Percentiles rank a stretch among this genome's conserved stretches.
Evolutionary conservation across 2,113 vertebrate genomes (phyloP).

Genomic region (Misgurnus mizolepis): DNA sequence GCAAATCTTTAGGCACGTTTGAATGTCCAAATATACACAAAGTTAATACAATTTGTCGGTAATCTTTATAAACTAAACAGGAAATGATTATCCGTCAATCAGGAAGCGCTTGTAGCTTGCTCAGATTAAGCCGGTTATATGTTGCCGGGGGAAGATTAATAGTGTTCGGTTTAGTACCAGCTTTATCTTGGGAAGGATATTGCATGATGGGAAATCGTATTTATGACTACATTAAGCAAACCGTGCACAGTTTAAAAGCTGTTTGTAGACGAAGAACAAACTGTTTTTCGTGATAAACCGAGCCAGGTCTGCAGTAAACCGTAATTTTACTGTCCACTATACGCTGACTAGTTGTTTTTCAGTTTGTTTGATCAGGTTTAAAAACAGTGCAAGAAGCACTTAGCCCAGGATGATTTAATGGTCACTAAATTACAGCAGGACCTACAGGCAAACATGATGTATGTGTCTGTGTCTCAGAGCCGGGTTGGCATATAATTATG

Average conservation of each 20-base stretch:
- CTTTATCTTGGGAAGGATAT: not conserved
- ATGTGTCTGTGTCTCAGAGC: constrained; percentile 9
- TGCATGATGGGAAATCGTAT: constrained; percentile 9
- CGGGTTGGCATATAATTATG: constrained; percentile 7
- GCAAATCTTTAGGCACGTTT: not conserved
- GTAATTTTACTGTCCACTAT: constrained; percentile 14
- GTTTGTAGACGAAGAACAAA: constrained; percentile 1
- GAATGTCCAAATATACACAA: not conserved
- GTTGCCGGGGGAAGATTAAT: not conserved
- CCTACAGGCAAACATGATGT: constrained; percentile 34
- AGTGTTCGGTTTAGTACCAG: not conserved
- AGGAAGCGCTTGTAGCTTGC: not conserved
- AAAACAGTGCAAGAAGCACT: constrained; percentile 28
- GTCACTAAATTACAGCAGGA: constrained; percentile 30
- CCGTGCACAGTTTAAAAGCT: constrained; percentile 1
- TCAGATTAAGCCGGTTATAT: not conserved
- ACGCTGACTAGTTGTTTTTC: constrained; percentile 3
- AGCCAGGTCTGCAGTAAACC: constrained; percentile 9
- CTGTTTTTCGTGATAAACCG: constrained; percentile 12
- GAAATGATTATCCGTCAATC: not conserved
- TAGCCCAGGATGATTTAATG: constrained; percentile 11
- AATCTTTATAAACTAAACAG: constrained; percentile 11
- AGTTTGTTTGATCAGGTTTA: constrained; percentile 23
- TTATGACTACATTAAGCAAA: constrained; percentile 22
- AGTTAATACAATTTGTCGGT: not conserved